phyloP scores from a whole-genome alignment of 2,113 vertebrate species.

The Poecilia latipinna region DNA sequence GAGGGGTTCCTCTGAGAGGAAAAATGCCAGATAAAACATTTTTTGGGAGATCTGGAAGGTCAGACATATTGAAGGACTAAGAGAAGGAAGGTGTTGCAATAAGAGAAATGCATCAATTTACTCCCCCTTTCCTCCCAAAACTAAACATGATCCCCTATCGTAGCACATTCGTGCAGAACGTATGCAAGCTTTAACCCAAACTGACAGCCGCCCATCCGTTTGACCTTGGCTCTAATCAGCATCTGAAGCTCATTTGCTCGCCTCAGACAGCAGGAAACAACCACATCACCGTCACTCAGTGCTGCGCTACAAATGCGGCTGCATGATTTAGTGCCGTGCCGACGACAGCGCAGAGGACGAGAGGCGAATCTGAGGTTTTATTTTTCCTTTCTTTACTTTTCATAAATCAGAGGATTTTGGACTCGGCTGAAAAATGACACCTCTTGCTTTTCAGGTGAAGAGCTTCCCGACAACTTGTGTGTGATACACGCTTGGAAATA shows the following conservation, averaged over 20 bases:
- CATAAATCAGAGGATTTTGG: not conserved
- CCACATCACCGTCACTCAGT: constrained; percentile 5
- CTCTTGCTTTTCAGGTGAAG: not conserved
- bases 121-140: constrained; percentile 2
- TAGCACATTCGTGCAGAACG: not conserved
- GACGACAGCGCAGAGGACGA: not conserved
- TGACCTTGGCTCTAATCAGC: constrained; percentile 64
- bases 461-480: not conserved
- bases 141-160: not conserved
- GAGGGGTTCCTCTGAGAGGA: constrained; percentile 23
- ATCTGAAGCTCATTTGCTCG: constrained; percentile 5
- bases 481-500: not conserved
- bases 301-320: not conserved
- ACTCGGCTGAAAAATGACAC: not conserved
- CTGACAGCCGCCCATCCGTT: constrained; percentile 26
- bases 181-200: constrained; percentile 20
- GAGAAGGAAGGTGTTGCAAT: constrained; percentile 3
- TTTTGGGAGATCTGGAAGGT: not conserved
- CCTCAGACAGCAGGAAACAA: constrained; percentile 1
- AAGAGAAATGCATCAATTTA: constrained; percentile 42
- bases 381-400: too few relatives aligned
- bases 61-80: constrained; percentile 1
- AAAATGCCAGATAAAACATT: not conserved
- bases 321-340: not conserved
- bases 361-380: constrained; percentile 7